These are phyloP conservation scores for Semaprochilodus insignis DNA, from an alignment of 2,797 vertebrate species.

Conservation along the genomic window DNA sequence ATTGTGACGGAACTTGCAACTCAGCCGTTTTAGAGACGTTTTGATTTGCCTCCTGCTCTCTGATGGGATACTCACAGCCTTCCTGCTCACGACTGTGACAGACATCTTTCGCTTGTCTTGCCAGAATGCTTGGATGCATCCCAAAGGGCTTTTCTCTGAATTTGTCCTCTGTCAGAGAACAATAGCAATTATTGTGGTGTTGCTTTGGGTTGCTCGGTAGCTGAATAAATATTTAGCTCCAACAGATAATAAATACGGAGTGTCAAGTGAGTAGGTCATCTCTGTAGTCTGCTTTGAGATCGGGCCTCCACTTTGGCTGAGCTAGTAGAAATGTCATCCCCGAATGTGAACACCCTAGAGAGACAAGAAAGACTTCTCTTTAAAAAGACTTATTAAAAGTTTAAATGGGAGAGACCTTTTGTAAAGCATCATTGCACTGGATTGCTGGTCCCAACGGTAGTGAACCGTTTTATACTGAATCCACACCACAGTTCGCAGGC, in stretches of 20 bases:
- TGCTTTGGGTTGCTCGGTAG: slow-evolving; percentile 39
- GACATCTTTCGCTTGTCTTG: slow-evolving; percentile 44
- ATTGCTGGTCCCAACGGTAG: background rate
- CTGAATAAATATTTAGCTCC: slow-evolving; percentile 38
- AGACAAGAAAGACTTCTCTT: slow-evolving; percentile 2
- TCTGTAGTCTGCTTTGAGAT: background rate
- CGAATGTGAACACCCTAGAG: background rate
- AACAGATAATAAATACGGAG: slow-evolving; percentile 20
- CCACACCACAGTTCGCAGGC: background rate
- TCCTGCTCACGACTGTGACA: slow-evolving; percentile 29
- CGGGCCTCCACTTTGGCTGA: background rate
- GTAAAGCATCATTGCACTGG: background rate
- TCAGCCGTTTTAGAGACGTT: slow-evolving; percentile 31
- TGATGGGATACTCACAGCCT: slow-evolving; percentile 37
- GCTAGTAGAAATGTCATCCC: background rate
- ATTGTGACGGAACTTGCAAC: background rate
- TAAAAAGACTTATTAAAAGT: background rate
- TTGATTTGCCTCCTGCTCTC: slow-evolving; percentile 18
- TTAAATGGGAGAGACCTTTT: background rate
- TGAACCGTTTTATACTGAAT: slow-evolving; percentile 8
- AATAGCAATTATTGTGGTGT: slow-evolving; percentile 31
- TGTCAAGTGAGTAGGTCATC: background rate
- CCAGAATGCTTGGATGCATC: slow-evolving; percentile 30
- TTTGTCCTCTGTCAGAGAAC: slow-evolving; percentile 27
- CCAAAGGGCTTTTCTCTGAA: slow-evolving; percentile 35